Evolutionary conservation across 1,140 invertebrate species (phyloP).

Genomic region (Pachypsylla venusta): DNA sequence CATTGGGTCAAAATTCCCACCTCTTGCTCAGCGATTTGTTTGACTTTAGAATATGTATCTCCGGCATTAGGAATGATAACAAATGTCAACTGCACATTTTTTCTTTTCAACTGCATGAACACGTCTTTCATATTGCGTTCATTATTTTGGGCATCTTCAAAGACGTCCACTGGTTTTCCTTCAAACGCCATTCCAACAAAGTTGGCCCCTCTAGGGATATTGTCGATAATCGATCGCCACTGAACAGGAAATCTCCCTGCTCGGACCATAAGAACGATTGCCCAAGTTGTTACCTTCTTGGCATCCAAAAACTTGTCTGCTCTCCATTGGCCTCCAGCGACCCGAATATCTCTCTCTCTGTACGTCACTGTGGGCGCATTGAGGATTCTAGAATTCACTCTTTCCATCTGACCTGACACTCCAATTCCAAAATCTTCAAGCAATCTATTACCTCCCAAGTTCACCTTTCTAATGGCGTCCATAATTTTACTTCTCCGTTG

Average conservation of each 20-base stretch:
- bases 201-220: neutral
- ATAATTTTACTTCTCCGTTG: constrained; percentile 45
- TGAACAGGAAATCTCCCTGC: neutral
- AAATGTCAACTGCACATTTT: constrained; percentile 32
- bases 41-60: constrained; percentile 39
- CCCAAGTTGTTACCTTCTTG: constrained; percentile 28
- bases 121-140: neutral
- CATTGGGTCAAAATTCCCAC: constrained; percentile 70
- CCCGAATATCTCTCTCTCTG: constrained; percentile 21
- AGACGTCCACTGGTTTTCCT: neutral
- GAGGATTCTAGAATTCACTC: constrained; percentile 39
- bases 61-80: constrained; percentile 35
- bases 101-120: neutral
- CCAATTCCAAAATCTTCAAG: constrained; percentile 42
- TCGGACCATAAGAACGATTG: constrained; percentile 30
- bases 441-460: constrained; percentile 34
- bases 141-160: constrained; percentile 4
- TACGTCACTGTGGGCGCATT: constrained; percentile 38
- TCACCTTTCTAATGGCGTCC: constrained; percentile 30
- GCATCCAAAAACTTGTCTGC: constrained; percentile 27
- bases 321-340: constrained; percentile 35
- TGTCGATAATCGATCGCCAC: neutral
- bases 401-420: constrained; percentile 36
- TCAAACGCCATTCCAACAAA: neutral
- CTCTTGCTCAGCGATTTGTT: constrained; percentile 55